Conservation (phyloP, 2,797 vertebrate genomes). For the Thamnophis elegans region DNA sequence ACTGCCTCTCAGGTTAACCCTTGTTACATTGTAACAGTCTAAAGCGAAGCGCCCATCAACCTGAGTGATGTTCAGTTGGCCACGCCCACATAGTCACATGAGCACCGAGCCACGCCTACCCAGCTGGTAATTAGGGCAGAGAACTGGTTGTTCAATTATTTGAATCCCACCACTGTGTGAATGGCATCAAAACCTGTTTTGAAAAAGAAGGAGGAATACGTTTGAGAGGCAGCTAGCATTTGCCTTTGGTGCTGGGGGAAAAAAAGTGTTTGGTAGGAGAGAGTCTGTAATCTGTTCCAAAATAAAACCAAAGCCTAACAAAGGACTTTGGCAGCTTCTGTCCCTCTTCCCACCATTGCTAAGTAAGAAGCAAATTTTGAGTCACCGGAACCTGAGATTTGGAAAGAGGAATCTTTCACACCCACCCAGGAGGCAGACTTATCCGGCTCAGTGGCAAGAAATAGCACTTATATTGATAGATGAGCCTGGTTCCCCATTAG, state of each 20-base stretch:
- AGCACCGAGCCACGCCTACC: too few species aligned
- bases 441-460: not conserved
- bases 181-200: not conserved
- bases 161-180: not conserved
- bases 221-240: not conserved
- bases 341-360: not conserved
- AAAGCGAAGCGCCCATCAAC: too few species aligned
- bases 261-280: not conserved
- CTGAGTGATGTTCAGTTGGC: too few species aligned
- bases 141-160: too few species aligned
- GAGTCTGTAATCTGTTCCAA: not conserved
- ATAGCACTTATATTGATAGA: conserved; percentile 3
- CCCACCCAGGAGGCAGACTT: not conserved
- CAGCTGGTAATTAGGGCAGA: too few species aligned
- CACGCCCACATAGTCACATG: too few species aligned
- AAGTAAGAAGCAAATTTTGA: not conserved
- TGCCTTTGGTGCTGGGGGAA: not conserved
- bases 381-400: fast-evolving
- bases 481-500: not conserved
- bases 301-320: not conserved
- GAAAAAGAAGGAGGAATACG: not conserved
- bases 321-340: not conserved
- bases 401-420: not conserved
- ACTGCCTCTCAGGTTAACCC: too few species aligned
- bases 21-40: too few species aligned